Evolutionary conservation across 2,888 invertebrate genomes (phyloP).

Genomic region (Kuschelorhynchus macadamiae): DNA sequence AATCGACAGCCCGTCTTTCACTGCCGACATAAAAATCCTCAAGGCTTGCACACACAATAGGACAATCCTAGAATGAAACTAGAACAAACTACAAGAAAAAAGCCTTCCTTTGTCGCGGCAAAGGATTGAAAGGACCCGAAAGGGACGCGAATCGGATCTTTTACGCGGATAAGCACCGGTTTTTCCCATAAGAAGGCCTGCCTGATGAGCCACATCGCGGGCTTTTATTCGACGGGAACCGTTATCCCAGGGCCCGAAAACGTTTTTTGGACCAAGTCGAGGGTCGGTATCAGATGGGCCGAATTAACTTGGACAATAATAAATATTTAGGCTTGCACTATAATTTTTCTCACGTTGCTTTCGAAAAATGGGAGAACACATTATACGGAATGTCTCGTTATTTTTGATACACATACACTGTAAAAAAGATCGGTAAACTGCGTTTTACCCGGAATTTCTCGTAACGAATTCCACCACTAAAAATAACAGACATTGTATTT

Average conservation of each 20-base stretch:
- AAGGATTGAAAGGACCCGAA: conserved; percentile 10
- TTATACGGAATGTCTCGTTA: neutral
- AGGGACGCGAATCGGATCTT: conserved; percentile 28
- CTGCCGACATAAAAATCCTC: no score
- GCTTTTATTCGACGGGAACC: conserved; percentile 23
- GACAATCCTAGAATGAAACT: conserved; percentile 23
- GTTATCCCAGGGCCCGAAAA: conserved; percentile 20
- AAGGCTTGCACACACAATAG: conserved; percentile 23
- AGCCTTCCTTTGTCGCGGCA: conserved; percentile 29
- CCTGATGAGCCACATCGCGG: conserved; percentile 28
- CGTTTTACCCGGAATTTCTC: no score
- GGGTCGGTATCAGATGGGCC: conserved; percentile 23
- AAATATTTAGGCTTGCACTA: neutral
- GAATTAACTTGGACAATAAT: conserved; percentile 2
- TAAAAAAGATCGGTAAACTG: no score
- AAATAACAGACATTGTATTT: no score
- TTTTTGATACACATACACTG: no score
- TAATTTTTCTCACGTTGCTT: neutral
- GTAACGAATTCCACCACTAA: no score
- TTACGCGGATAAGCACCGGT: conserved; percentile 32
- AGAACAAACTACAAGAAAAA: conserved; percentile 23
- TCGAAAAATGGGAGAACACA: neutral
- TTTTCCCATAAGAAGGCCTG: conserved; percentile 31
- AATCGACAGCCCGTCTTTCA: no score
- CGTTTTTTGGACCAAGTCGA: conserved; percentile 18